These are phyloP conservation scores for Peromyscus eremicus DNA, from an alignment of 2,797 vertebrate genomes.

Conservation along the genomic window DNA sequence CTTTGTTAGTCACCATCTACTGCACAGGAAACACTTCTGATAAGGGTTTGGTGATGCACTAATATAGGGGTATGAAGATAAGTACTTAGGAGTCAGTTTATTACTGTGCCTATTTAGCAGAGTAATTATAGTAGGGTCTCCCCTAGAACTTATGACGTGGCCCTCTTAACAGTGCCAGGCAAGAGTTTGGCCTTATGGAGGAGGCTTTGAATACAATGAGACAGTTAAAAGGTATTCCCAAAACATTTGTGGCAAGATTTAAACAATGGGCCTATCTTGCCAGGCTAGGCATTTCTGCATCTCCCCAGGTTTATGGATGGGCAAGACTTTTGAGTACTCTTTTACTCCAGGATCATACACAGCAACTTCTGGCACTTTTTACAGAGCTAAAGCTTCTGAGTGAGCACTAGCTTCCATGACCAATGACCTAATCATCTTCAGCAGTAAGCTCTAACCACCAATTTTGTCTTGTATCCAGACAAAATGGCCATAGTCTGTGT, in stretches of 20 bases:
- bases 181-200: background rate
- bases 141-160: background rate
- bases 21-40: too few species aligned
- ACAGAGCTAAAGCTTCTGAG: background rate
- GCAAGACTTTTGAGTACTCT: background rate
- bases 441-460: background rate
- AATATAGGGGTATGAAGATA: background rate
- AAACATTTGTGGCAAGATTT: background rate
- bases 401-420: background rate
- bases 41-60: too few species aligned
- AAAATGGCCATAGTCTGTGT: background rate
- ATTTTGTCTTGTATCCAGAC: background rate
- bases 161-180: background rate
- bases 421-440: background rate
- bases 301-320: background rate
- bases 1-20: background rate
- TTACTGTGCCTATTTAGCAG: background rate
- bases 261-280: background rate
- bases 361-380: background rate
- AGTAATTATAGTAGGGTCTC: too few species aligned
- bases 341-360: background rate
- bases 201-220: background rate
- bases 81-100: background rate
- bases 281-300: background rate
- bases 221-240: background rate